Conservation (phyloP, 2,888 invertebrate species). For the Phyllotreta cruciferae region DNA sequence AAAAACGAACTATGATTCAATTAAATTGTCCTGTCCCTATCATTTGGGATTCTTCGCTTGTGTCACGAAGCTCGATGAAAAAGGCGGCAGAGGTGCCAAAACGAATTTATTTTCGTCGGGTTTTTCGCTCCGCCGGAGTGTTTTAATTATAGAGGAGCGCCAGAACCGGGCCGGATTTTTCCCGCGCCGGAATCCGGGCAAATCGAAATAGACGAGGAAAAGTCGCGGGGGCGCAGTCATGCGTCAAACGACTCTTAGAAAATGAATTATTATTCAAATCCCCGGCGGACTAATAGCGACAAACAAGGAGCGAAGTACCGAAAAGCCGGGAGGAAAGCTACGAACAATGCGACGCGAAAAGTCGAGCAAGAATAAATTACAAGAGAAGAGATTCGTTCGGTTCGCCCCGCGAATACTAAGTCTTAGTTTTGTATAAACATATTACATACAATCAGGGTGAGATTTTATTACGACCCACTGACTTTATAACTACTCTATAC, state of each 20-base stretch:
- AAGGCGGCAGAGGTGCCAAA: conserved; percentile 12
- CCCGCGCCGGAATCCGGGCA: no score
- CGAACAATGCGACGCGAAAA: conserved; percentile 25
- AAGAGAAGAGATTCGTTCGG: conserved; percentile 40
- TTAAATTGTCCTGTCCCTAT: conserved; percentile 18
- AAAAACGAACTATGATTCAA: conserved; percentile 10
- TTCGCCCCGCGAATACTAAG: conserved; percentile 55
- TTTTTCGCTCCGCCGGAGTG: conserved; percentile 1
- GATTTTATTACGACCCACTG: conserved; percentile 52
- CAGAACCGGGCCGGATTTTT: not conserved
- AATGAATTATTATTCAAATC: conserved; percentile 31
- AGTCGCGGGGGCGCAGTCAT: conserved; percentile 11
- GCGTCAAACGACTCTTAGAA: conserved; percentile 21
- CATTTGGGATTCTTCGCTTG: conserved; percentile 17
- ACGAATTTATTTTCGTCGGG: conserved; percentile 12
- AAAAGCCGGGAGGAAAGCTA: conserved; percentile 23
- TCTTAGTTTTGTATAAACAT: conserved; percentile 57
- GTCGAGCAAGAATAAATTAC: conserved; percentile 56
- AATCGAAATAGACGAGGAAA: not conserved
- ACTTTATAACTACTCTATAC: conserved; percentile 32
- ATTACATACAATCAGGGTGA: conserved; percentile 55
- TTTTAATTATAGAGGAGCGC: conserved; percentile 9
- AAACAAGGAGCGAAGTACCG: conserved; percentile 19
- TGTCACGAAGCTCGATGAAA: conserved; percentile 6
- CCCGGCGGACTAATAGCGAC: conserved; percentile 18